phyloP scores from a whole-genome alignment of 2,113 vertebrate genomes.

The Chitala chitala region DNA sequence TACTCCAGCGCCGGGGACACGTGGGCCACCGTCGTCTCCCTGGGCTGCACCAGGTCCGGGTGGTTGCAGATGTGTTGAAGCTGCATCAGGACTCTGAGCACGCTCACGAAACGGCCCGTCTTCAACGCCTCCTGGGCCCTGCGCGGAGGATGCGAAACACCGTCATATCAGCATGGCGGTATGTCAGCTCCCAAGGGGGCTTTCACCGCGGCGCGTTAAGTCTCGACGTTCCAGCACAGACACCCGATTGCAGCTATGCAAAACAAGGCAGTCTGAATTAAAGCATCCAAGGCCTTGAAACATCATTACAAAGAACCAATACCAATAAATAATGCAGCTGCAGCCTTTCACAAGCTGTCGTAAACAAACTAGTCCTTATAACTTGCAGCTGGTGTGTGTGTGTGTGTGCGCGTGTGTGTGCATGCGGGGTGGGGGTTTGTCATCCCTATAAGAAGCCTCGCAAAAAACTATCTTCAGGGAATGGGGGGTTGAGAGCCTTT shows the following conservation, averaged over 20 bases:
- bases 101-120: slow-evolving; percentile 86
- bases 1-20: slow-evolving; percentile 69
- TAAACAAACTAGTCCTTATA: too few relatives aligned
- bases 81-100: slow-evolving; percentile 85
- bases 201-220: neutral
- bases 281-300: too few relatives aligned
- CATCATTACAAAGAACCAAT: too few relatives aligned
- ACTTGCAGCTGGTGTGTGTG: too few relatives aligned
- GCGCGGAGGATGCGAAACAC: slow-evolving; percentile 14
- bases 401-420: too few relatives aligned
- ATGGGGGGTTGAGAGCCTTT: neutral
- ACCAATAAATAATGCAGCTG: too few relatives aligned
- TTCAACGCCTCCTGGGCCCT: slow-evolving; percentile 86
- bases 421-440: too few relatives aligned
- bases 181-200: neutral
- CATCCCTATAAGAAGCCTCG: neutral
- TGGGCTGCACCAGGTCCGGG: slow-evolving; percentile 76
- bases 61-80: slow-evolving; percentile 87
- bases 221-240: too few relatives aligned
- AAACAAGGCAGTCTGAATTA: too few relatives aligned
- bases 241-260: too few relatives aligned
- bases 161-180: neutral
- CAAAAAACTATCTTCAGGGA: too few relatives aligned
- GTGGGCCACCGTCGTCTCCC: slow-evolving; percentile 67
- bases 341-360: too few relatives aligned